phyloP scores from a whole-genome alignment of 2,888 invertebrate genomes.

The Patella caerulea region DNA sequence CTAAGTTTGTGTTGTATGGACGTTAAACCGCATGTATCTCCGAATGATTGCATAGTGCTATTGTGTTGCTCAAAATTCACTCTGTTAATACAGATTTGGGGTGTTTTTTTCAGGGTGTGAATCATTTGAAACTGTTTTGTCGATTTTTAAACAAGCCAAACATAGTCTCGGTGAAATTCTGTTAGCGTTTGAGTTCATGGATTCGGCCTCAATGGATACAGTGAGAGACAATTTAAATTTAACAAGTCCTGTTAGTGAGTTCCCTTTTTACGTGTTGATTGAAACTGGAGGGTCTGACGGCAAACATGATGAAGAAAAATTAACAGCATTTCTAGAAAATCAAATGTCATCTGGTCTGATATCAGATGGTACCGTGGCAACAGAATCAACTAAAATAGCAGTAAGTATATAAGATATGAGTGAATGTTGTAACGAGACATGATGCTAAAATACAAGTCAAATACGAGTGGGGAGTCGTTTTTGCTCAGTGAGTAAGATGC shows the following conservation, averaged over 20 bases:
- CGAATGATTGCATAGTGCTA: too few species aligned
- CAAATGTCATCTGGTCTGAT: constrained; percentile 82
- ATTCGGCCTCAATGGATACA: constrained; percentile 81
- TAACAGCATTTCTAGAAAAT: constrained; percentile 82
- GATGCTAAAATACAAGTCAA: background rate
- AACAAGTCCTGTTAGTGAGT: constrained; percentile 70
- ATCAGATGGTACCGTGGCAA: constrained; percentile 86
- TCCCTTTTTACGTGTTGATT: constrained; percentile 68
- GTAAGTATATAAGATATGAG: constrained; percentile 71
- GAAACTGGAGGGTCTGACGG: constrained; percentile 83
- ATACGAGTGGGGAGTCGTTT: too few species aligned
- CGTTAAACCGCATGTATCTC: too few species aligned
- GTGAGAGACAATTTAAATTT: constrained; percentile 78
- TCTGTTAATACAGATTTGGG: too few species aligned
- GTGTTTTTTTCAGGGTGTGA: constrained; percentile 76
- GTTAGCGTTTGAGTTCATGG: constrained; percentile 96
- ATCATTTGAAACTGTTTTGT: constrained; percentile 84
- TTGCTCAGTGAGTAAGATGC: too few species aligned
- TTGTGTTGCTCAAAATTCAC: too few species aligned
- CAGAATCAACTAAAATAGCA: constrained; percentile 86
- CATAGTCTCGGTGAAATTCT: constrained; percentile 87
- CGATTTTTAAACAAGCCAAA: constrained; percentile 83
- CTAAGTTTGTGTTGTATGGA: too few species aligned
- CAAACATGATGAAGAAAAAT: constrained; percentile 89
- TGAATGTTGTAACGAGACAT: background rate